Percentiles rank a stretch among this genome's conserved stretches.
These are phyloP conservation scores for Scaptomyza caliginosa DNA, from an alignment of 2,888 invertebrate genomes.

Conservation along the genomic window DNA sequence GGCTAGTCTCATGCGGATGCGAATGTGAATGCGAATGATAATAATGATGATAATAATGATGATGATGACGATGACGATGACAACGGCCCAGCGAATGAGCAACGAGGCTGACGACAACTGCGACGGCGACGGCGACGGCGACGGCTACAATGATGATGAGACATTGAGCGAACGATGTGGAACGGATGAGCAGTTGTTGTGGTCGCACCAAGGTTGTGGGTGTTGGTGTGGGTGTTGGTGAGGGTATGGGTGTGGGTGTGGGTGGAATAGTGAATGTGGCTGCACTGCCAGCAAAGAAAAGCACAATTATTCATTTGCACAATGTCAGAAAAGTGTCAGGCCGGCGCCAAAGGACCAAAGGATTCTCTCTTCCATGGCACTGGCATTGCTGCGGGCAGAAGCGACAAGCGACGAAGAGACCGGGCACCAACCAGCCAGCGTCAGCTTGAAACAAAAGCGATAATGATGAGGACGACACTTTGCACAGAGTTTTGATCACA, in stretches of 20 bases:
- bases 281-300: conserved; percentile 73
- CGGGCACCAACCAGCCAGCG: conserved; percentile 5
- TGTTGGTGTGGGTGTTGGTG: conserved; percentile 16
- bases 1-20: conserved; percentile 28
- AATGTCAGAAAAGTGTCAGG: conserved; percentile 81
- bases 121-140: conserved; percentile 58
- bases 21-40: conserved; percentile 24
- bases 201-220: conserved; percentile 46
- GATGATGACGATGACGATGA: conserved; percentile 23
- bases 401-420: conserved; percentile 11
- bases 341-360: conserved; percentile 80
- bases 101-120: conserved; percentile 72
- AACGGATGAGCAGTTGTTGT: conserved; percentile 79
- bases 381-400: conserved; percentile 45
- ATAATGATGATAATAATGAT: conserved; percentile 14
- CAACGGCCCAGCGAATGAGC: conserved; percentile 58
- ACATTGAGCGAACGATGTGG: conserved; percentile 79
- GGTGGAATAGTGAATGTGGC: conserved; percentile 6
- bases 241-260: neutral
- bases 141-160: conserved; percentile 61
- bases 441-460: conserved; percentile 70
- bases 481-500: conserved; percentile 70
- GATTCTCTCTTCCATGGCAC: conserved; percentile 55
- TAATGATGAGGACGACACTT: conserved; percentile 75
- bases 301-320: conserved; percentile 83